Percentiles rank a stretch among this genome's conserved stretches.
Evolutionary conservation across 2,888 invertebrate genomes (phyloP).

Genomic region (Pterostichus niger): DNA sequence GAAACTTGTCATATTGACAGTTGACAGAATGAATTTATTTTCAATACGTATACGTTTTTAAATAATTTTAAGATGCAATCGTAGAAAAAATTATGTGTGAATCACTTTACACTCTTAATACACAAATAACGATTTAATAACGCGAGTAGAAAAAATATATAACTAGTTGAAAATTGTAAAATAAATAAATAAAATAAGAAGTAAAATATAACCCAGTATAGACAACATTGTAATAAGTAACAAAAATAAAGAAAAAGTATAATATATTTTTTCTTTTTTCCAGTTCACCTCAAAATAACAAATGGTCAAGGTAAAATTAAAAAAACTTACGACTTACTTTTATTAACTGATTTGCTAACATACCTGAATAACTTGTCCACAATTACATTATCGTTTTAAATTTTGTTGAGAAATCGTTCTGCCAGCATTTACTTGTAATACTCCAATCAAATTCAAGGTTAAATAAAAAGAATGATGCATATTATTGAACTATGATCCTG

Average conservation of each 20-base stretch:
- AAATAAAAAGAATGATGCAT: background rate
- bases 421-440: background rate
- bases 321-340: background rate
- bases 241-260: background rate
- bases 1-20: too few relatives aligned
- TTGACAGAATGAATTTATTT: too few relatives aligned
- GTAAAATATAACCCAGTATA: too few relatives aligned
- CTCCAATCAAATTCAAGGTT: background rate
- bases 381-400: background rate
- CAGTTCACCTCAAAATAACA: background rate
- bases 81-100: too few relatives aligned
- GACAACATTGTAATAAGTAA: background rate
- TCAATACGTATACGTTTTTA: too few relatives aligned
- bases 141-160: too few relatives aligned
- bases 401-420: background rate
- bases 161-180: too few relatives aligned
- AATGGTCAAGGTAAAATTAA: slow-evolving; percentile 8
- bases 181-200: too few relatives aligned
- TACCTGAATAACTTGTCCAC: background rate
- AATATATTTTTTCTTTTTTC: background rate
- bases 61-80: too few relatives aligned
- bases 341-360: background rate
- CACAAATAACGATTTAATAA: too few relatives aligned
- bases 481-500: slow-evolving; percentile 17
- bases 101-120: too few relatives aligned